phyloP scores from a whole-genome alignment of 2,888 invertebrate genomes.

The Sarcophaga rosellei region DNA sequence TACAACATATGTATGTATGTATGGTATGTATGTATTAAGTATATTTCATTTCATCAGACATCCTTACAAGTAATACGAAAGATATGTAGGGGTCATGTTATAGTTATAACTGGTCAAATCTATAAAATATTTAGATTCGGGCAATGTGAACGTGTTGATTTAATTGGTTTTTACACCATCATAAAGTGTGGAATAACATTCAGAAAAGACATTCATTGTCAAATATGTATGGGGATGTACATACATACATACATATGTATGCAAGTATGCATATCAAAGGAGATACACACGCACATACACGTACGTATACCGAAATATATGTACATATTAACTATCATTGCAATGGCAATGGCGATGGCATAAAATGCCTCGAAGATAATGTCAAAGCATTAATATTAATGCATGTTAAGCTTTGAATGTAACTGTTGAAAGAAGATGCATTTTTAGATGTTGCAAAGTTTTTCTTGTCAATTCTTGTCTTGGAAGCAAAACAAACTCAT shows the following conservation, averaged over 20 bases:
- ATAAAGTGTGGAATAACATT: constrained; percentile 50
- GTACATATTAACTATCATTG: not conserved
- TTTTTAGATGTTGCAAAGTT: not conserved
- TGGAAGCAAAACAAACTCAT: constrained; percentile 21
- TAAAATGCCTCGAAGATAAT: constrained; percentile 43
- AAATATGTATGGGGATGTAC: constrained; percentile 7
- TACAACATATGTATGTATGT: not conserved
- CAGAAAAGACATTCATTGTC: constrained; percentile 47
- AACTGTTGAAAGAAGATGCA: constrained; percentile 16
- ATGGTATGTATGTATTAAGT: not conserved
- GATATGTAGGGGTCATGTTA: constrained; percentile 36
- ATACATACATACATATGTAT: too few species aligned
- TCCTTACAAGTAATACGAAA: not conserved
- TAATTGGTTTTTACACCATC: constrained; percentile 62
- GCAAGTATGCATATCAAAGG: not conserved
- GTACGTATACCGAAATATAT: too few species aligned
- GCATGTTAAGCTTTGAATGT: constrained; percentile 1
- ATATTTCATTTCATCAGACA: constrained; percentile 23
- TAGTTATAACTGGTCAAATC: constrained; percentile 24
- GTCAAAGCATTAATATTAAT: constrained; percentile 27
- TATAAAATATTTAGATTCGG: constrained; percentile 33
- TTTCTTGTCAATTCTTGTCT: not conserved
- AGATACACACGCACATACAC: constrained; percentile 5
- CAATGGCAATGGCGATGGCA: not conserved
- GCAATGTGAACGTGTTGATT: constrained; percentile 62